A percentile compares a stretch with the other conserved stretches of the same genome.
Evolutionary conservation across 2,797 vertebrate species (phyloP).

Genomic region (Chaunax sp.): DNA sequence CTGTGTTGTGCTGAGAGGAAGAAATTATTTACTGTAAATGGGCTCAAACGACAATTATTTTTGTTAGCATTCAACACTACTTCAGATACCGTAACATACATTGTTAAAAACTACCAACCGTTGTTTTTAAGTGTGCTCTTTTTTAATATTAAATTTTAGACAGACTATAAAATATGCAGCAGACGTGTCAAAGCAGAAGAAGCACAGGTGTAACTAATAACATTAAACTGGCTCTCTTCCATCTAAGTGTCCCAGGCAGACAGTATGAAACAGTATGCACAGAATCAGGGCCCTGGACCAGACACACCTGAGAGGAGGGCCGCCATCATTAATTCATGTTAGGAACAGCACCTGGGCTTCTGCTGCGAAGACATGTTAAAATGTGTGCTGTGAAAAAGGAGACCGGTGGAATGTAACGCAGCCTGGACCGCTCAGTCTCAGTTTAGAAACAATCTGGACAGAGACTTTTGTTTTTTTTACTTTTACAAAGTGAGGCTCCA

Average conservation of each 20-base stretch:
- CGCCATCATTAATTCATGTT: slow-evolving; percentile 16
- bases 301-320: slow-evolving; percentile 30
- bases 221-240: slow-evolving; percentile 9
- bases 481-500: background rate
- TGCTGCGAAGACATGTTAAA: background rate
- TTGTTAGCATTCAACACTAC: too few relatives aligned
- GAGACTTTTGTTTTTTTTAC: background rate
- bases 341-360: slow-evolving; percentile 38
- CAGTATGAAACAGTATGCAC: slow-evolving; percentile 23
- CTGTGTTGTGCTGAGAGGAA: too few relatives aligned
- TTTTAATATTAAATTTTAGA: background rate
- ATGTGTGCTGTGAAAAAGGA: background rate
- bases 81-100: too few relatives aligned
- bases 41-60: too few relatives aligned
- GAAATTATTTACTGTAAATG: too few relatives aligned
- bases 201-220: slow-evolving; percentile 36
- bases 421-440: background rate
- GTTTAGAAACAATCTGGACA: background rate
- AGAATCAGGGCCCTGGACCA: slow-evolving; percentile 3
- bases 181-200: slow-evolving; percentile 6
- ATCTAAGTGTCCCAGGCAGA: slow-evolving; percentile 12
- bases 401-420: slow-evolving; percentile 1
- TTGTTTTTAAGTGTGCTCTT: background rate
- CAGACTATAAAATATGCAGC: background rate
- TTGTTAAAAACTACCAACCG: too few relatives aligned